These are phyloP conservation scores for Pentalonia nigronervosa DNA, from an alignment of 1,140 invertebrate genomes.

Conservation along the genomic window DNA sequence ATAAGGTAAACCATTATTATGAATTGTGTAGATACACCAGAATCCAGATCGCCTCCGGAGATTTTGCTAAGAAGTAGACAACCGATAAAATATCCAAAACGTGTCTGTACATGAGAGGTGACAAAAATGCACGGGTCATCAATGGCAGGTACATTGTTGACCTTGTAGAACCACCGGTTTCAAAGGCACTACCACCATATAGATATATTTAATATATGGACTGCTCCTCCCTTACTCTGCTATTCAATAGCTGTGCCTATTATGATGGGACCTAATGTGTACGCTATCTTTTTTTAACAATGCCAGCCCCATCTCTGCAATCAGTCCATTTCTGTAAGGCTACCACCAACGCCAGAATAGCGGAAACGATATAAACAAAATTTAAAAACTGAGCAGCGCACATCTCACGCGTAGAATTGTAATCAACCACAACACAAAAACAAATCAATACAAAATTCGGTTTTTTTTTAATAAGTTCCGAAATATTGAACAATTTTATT, in stretches of 20 bases:
- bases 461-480: neutral
- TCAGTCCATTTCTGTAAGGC: no score
- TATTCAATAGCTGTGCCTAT: neutral
- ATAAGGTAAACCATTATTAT: neutral
- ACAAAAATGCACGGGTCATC: neutral
- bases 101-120: neutral
- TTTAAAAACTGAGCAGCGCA: neutral
- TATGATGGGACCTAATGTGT: no score
- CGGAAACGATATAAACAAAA: neutral
- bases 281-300: neutral
- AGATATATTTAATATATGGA: neutral
- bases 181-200: neutral
- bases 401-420: no score
- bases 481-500: no score
- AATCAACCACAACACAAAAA: neutral
- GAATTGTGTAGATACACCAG: neutral
- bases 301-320: no score
- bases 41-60: neutral
- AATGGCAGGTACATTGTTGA: neutral
- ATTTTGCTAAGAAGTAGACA: neutral
- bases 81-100: neutral
- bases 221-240: neutral
- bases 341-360: neutral
- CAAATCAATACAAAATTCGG: neutral
- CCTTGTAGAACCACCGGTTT: neutral